Base-by-base conservation (phyloP, 2,888 invertebrate species). In the Drosophila paracracens region DNA sequence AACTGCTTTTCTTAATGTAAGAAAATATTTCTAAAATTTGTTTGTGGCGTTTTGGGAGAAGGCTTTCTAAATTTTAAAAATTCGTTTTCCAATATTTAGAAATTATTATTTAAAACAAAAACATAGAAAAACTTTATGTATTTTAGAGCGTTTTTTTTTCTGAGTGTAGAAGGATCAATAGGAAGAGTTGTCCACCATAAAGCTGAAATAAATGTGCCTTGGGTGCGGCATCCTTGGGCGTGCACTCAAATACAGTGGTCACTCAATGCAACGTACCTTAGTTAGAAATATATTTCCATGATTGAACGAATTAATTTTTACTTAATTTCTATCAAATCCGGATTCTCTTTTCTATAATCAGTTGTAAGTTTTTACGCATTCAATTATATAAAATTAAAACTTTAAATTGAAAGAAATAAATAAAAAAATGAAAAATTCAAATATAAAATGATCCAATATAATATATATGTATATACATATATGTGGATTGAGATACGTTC, bases 171-270 rank as follows among this genome's bases (percentile, higher is more conserved):
- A 13, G 31, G 8, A 10, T 31, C 16, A 21, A n/a, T 56, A 36
- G 40, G 3, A 29, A 27, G 10, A 25, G 21, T 54, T 51, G 25
- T 54, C 54, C 57, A 38, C 65, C 75, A 67, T 59, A 68, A 81
- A 73, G 57, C 38, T 25, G 2, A 35, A 27, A 27, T 33, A 59
- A 76, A 56, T 76, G 60, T 76, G 60, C 4, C 48, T 43, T 43
- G 60, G 78, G 78, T 64, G 78, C 38, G 82, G 73, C 78, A 25
- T 50, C 62, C 46, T 54, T 46, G 53, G 60, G 16, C 54, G 46
- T 27, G 16, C 59, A 65, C 63, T 61, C 33, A 43, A 48, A 54
- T 61, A 77, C 73, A 81, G 77, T 72, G 29, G 18, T 6, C 27
- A 21, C 35, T 48, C 29, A 5, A 18, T 21, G 5, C n/a, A 60